Conservation (phyloP, 2,797 vertebrate species). For the Acanthurus tractus region DNA sequence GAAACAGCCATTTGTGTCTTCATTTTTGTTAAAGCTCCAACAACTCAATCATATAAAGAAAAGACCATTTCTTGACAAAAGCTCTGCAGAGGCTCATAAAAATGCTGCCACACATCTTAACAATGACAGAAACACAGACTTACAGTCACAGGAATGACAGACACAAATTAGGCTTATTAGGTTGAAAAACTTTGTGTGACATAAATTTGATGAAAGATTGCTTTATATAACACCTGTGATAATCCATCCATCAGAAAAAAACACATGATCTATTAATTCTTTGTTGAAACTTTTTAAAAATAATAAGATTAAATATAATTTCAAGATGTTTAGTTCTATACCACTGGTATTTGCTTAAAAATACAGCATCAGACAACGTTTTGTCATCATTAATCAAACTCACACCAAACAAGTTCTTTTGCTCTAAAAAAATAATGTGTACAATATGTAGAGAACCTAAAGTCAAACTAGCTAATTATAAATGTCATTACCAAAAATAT, state of each 20-base stretch:
- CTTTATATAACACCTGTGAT: not conserved
- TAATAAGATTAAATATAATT: no score
- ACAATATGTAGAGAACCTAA: not conserved
- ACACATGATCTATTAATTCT: no score
- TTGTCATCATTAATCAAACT: not conserved
- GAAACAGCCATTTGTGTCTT: not conserved
- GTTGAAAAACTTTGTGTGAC: not conserved
- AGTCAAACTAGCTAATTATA: not conserved
- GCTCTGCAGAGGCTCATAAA: not conserved
- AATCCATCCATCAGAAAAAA: no score
- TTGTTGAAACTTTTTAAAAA: no score
- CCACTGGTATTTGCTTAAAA: no score
- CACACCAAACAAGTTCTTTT: not conserved
- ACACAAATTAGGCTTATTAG: not conserved
- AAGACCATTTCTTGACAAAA: not conserved
- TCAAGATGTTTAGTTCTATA: no score
- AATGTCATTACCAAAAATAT: not conserved
- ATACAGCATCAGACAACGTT: no score
- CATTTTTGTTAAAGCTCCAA: not conserved
- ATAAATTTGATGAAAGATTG: not conserved
- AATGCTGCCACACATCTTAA: not conserved
- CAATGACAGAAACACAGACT: not conserved
- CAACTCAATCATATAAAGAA: not conserved
- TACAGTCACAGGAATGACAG: not conserved
- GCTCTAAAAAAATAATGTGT: not conserved